A percentile compares a stretch with the other conserved stretches of the same genome.
Evolutionary conservation across 2,888 invertebrate genomes (phyloP).

Genomic region (Chymomyza caudatula): DNA sequence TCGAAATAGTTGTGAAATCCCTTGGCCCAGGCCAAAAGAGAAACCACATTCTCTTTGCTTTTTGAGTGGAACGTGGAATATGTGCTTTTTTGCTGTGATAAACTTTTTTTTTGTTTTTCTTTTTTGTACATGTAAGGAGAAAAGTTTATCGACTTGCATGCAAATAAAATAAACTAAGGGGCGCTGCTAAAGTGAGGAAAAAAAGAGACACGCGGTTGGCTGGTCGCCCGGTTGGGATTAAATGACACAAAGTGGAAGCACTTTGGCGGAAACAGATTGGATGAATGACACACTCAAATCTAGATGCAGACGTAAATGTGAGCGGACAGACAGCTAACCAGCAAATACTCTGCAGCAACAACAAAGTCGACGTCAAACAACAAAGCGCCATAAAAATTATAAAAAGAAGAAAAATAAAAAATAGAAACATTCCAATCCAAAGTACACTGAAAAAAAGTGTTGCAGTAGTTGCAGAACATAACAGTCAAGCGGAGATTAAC

Average conservation of each 20-base stretch:
- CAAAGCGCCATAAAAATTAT: conserved; percentile 13
- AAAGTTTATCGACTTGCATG: conserved; percentile 24
- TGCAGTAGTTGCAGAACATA: neutral
- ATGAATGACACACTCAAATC: conserved; percentile 41
- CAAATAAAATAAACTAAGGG: conserved; percentile 7
- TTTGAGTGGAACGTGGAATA: conserved; percentile 32
- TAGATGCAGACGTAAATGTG: neutral
- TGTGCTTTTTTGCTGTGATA: conserved; percentile 24
- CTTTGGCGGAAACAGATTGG: conserved; percentile 52
- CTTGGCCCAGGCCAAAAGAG: neutral
- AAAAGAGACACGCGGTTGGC: neutral
- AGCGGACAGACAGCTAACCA: neutral
- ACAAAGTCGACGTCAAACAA: neutral
- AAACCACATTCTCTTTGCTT: neutral
- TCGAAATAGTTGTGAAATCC: conserved; percentile 7
- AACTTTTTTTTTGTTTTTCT: conserved; percentile 18
- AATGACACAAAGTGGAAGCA: conserved; percentile 35
- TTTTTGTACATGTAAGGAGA: neutral
- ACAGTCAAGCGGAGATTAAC: neutral
- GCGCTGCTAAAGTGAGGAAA: neutral
- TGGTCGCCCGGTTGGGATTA: conserved; percentile 27
- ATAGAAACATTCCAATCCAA: conserved; percentile 1
- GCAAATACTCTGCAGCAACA: neutral
- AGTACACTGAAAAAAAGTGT: neutral
- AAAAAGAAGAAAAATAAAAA: neutral